Evolutionary conservation across 2,888 invertebrate genomes (phyloP).

Genomic region (Arge pagana): DNA sequence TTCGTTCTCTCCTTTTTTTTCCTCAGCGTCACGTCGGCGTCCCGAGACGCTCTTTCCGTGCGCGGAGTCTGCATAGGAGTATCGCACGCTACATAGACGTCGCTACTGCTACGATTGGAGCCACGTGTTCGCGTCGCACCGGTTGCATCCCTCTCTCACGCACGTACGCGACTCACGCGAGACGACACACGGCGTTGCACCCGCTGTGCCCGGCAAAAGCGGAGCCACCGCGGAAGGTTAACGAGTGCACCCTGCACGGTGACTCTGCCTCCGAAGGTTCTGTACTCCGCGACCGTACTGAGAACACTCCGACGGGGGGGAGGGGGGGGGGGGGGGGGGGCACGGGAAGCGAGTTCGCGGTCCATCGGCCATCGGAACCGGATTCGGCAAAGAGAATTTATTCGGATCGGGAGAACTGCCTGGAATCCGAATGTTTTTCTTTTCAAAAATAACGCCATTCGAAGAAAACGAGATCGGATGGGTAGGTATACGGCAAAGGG

Average conservation of each 20-base stretch:
- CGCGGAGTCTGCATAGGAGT: conserved; percentile 4
- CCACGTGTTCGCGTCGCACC: conserved; percentile 13
- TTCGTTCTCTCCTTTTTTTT: conserved; percentile 11
- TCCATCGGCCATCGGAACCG: too few relatives aligned
- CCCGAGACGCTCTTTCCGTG: neutral
- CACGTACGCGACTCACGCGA: neutral
- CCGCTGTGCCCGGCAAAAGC: neutral
- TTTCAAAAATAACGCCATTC: too few relatives aligned
- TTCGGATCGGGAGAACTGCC: too few relatives aligned
- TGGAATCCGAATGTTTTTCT: too few relatives aligned
- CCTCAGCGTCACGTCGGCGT: conserved; percentile 6
- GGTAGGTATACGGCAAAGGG: too few relatives aligned
- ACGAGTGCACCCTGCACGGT: conserved; percentile 13
- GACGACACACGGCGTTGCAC: neutral
- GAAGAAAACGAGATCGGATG: too few relatives aligned
- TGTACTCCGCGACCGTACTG: too few relatives aligned
- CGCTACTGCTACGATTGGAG: neutral
- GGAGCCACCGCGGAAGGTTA: conserved; percentile 7
- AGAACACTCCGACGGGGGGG: too few relatives aligned
- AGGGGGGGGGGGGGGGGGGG: too few relatives aligned
- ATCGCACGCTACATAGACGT: conserved; percentile 5
- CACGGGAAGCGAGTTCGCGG: too few relatives aligned
- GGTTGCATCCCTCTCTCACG: neutral
- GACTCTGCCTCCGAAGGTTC: neutral
- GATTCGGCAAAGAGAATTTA: too few relatives aligned